A percentile compares a stretch with the other conserved stretches of the same genome.
phyloP scores from a whole-genome alignment of 2,888 invertebrate genomes.

The Apeira syringaria region DNA sequence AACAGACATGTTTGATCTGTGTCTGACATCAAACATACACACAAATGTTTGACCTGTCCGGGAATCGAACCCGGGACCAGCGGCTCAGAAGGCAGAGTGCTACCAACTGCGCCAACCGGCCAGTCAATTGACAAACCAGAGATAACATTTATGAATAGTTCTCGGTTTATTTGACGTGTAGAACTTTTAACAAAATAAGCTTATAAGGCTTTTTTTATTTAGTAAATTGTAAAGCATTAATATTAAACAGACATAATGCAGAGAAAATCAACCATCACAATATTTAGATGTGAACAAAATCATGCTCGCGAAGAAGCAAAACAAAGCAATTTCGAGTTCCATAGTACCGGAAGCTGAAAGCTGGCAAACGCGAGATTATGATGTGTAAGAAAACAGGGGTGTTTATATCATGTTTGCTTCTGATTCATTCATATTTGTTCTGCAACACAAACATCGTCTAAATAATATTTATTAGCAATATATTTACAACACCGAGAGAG shows the following conservation, averaged over 20 bases:
- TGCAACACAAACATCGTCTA: constrained; percentile 38
- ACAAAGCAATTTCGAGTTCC: constrained; percentile 68
- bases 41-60: too few relatives aligned
- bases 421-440: constrained; percentile 47
- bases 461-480: constrained; percentile 5
- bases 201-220: too few relatives aligned
- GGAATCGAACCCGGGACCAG: too few relatives aligned
- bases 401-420: constrained; percentile 61
- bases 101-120: too few relatives aligned
- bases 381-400: constrained; percentile 66
- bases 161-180: too few relatives aligned
- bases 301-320: constrained; percentile 46
- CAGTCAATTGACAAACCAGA: too few relatives aligned
- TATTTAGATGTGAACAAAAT: constrained; percentile 7
- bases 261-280: constrained; percentile 1
- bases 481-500: background rate
- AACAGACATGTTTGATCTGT: too few relatives aligned
- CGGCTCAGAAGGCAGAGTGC: too few relatives aligned
- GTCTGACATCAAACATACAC: too few relatives aligned
- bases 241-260: background rate
- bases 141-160: too few relatives aligned
- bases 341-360: constrained; percentile 46
- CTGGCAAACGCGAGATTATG: constrained; percentile 65
- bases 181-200: too few relatives aligned
- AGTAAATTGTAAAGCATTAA: too few relatives aligned